Conservation (phyloP, 1,140 invertebrate genomes). For the Scaptomyza pallida region DNA sequence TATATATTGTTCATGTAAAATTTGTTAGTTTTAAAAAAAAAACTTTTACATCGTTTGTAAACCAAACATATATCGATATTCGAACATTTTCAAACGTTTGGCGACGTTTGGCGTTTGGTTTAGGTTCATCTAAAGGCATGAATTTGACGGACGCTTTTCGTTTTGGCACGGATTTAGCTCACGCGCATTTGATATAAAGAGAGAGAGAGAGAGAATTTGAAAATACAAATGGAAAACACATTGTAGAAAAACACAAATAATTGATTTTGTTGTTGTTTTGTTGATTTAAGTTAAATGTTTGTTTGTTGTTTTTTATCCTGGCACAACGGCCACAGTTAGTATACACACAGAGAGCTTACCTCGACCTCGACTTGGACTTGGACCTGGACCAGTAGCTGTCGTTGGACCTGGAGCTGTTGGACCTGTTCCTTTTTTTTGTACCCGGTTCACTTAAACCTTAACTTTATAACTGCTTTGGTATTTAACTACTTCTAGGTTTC, state of each 20-base stretch:
- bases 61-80: conserved; percentile 52
- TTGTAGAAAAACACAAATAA: conserved; percentile 46
- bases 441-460: conserved; percentile 8
- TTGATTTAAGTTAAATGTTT: conserved; percentile 1
- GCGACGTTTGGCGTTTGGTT: conserved; percentile 64
- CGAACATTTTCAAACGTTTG: conserved; percentile 6
- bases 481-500: conserved; percentile 22
- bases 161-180: conserved; percentile 77
- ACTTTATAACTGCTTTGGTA: background rate
- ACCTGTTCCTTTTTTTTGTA: conserved; percentile 13
- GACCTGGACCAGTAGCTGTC: conserved; percentile 26
- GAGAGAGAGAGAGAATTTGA: conserved; percentile 25
- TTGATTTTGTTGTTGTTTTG: too few species aligned
- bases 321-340: conserved; percentile 3
- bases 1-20: conserved; percentile 20
- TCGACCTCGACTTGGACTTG: conserved; percentile 18
- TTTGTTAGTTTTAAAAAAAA: background rate
- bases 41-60: conserved; percentile 55
- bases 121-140: conserved; percentile 84
- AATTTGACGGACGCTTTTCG: conserved; percentile 84
- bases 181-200: too few species aligned
- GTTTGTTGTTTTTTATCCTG: conserved; percentile 9
- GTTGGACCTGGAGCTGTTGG: conserved; percentile 28
- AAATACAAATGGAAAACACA: conserved; percentile 47
- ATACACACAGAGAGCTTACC: conserved; percentile 9